These are phyloP conservation scores for Actinia tenebrosa DNA, from an alignment of 64 coral and sea anemone genomes.

Conservation along the genomic window DNA sequence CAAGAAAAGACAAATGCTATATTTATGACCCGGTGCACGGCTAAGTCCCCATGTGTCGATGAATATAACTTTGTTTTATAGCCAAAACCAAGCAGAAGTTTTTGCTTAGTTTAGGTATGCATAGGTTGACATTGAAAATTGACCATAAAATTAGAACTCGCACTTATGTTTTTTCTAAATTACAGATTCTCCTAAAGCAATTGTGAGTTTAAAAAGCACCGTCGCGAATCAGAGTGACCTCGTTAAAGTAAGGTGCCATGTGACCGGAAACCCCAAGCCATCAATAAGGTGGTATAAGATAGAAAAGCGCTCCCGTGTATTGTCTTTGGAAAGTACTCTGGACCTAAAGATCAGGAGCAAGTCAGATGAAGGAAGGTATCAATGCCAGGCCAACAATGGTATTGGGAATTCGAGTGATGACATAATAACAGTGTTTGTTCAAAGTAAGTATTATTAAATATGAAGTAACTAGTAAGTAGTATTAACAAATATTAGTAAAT, in stretches of 20 bases:
- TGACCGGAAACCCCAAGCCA: neutral
- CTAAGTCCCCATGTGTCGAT: too few species aligned
- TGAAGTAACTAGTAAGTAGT: neutral
- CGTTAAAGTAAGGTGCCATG: neutral
- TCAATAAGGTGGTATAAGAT: neutral
- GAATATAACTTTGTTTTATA: too few species aligned
- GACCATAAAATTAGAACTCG: too few species aligned
- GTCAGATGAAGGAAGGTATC: neutral
- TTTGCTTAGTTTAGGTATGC: too few species aligned
- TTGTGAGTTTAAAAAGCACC: neutral
- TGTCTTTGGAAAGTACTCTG: neutral
- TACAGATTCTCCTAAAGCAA: neutral
- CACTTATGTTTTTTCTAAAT: neutral
- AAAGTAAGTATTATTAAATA: neutral
- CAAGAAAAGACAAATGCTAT: too few species aligned
- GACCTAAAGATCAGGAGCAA: neutral
- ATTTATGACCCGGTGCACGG: too few species aligned
- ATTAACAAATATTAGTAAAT: neutral
- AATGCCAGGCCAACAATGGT: slow-evolving; percentile 6
- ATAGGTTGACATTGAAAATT: too few species aligned
- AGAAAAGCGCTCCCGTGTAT: neutral
- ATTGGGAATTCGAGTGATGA: neutral
- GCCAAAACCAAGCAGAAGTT: too few species aligned
- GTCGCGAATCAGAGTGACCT: slow-evolving; percentile 31
- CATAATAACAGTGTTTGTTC: neutral